A percentile compares a stretch with the other conserved stretches of the same genome.
Conservation (phyloP, 2,888 invertebrate species). For the Cantharis rustica region DNA sequence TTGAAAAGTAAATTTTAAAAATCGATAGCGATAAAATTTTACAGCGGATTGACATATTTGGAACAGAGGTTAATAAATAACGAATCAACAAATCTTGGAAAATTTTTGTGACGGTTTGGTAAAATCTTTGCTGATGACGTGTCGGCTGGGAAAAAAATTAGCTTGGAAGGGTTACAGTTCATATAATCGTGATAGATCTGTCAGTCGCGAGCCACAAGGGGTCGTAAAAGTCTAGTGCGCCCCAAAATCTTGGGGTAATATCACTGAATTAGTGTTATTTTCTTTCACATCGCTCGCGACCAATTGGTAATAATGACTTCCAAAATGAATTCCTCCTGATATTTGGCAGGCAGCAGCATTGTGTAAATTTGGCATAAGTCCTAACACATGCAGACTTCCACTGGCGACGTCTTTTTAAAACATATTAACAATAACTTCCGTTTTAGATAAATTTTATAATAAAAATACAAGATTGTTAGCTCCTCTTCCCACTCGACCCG, state of each 20-base stretch:
- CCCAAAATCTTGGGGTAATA: slow-evolving; percentile 28
- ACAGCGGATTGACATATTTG: slow-evolving; percentile 5
- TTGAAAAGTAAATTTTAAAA: background rate
- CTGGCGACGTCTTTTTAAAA: slow-evolving; percentile 28
- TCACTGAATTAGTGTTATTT: slow-evolving; percentile 32
- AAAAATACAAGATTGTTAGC: background rate
- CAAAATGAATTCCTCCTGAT: slow-evolving; percentile 33
- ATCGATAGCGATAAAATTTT: background rate
- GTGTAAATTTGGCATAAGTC: slow-evolving; percentile 34
- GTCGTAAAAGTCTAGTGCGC: slow-evolving; percentile 22
- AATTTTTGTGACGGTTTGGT: background rate
- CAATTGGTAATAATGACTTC: slow-evolving; percentile 33
- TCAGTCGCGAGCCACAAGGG: slow-evolving; percentile 14
- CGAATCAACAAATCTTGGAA: background rate
- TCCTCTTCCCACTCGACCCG: background rate
- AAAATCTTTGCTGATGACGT: background rate
- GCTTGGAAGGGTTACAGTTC: background rate
- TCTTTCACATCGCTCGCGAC: slow-evolving; percentile 27
- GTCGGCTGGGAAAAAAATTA: background rate
- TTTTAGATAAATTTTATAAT: slow-evolving; percentile 14
- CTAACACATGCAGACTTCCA: slow-evolving; percentile 33
- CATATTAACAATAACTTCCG: slow-evolving; percentile 28
- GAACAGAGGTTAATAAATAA: slow-evolving; percentile 5
- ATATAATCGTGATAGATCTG: slow-evolving; percentile 12
- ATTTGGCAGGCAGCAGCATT: slow-evolving; percentile 30